phyloP scores from a whole-genome alignment of 2,888 invertebrate genomes.

The Cremastobaeus sp. region DNA sequence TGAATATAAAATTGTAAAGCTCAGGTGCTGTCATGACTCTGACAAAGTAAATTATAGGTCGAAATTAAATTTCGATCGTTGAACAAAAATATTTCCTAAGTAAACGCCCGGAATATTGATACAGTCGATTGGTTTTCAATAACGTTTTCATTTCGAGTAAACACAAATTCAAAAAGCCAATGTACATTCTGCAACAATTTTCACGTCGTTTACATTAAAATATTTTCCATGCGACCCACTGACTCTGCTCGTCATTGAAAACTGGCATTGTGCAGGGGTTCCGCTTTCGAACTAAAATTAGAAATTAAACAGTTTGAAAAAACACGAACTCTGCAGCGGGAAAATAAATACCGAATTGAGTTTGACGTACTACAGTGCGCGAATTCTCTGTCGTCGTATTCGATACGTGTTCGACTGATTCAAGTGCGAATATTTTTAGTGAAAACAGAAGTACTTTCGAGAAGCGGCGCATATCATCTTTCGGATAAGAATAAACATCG shows the following conservation, averaged over 20 bases:
- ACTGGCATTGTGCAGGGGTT: too few relatives aligned
- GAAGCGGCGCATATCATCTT: constrained; percentile 13
- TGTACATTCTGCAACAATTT: constrained; percentile 11
- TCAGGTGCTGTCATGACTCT: too few relatives aligned
- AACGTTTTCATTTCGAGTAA: constrained; percentile 24
- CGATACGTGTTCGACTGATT: constrained; percentile 5
- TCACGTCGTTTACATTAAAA: constrained; percentile 9
- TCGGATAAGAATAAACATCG: too few relatives aligned
- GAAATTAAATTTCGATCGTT: constrained; percentile 20
- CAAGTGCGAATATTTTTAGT: constrained; percentile 44
- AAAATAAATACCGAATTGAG: constrained; percentile 11
- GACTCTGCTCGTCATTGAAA: not conserved
- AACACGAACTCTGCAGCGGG: not conserved
- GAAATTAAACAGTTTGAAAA: too few relatives aligned
- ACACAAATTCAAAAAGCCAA: constrained; percentile 27
- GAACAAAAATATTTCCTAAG: constrained; percentile 35
- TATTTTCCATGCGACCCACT: constrained; percentile 1
- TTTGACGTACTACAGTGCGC: not conserved
- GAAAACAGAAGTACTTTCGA: constrained; percentile 20
- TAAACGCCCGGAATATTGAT: constrained; percentile 42
- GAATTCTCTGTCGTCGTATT: constrained; percentile 8
- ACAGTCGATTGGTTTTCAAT: constrained; percentile 41
- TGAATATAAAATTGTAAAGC: too few relatives aligned
- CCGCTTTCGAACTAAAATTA: too few relatives aligned
- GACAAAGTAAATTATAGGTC: constrained; percentile 2